Evolutionary conservation across 1,140 invertebrate species (phyloP).

Genomic region (Drosophila yakuba): DNA sequence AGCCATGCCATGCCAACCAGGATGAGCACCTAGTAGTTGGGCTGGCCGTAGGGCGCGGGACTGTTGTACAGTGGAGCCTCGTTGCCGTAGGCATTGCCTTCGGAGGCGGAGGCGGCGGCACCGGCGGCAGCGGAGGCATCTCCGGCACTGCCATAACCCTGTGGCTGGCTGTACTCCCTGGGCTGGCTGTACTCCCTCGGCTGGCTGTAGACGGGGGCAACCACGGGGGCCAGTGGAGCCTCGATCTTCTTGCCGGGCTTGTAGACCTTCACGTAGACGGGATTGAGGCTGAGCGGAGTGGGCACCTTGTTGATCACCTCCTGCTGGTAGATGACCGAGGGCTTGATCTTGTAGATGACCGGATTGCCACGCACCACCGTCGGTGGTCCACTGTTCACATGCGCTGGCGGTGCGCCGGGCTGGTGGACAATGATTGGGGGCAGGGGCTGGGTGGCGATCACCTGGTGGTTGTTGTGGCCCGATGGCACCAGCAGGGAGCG

Average conservation of each 20-base stretch:
- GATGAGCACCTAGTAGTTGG: conserved; percentile 53
- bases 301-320: conserved; percentile 84
- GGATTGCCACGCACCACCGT: conserved; percentile 80
- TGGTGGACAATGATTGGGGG: conserved; percentile 81
- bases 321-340: conserved; percentile 81
- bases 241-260: conserved; percentile 83
- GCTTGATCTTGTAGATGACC: conserved; percentile 82
- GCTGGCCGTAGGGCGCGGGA: conserved; percentile 64
- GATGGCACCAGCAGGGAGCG: conserved; percentile 79
- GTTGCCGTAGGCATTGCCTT: conserved; percentile 55
- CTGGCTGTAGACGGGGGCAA: conserved; percentile 64
- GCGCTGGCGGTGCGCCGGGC: conserved; percentile 71
- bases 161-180: conserved; percentile 42
- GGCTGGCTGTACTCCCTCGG: conserved; percentile 47
- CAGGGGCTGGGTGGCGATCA: conserved; percentile 80
- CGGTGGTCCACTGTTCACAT: conserved; percentile 78
- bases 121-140: conserved; percentile 39
- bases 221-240: conserved; percentile 72
- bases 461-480: conserved; percentile 78
- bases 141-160: conserved; percentile 50
- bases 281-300: conserved; percentile 78
- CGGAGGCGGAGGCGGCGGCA: conserved; percentile 26
- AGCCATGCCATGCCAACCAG: not conserved
- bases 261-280: conserved; percentile 83
- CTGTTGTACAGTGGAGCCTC: conserved; percentile 67